phyloP scores from a whole-genome alignment of 2,797 vertebrate genomes.

The Tadarida brasiliensis region DNA sequence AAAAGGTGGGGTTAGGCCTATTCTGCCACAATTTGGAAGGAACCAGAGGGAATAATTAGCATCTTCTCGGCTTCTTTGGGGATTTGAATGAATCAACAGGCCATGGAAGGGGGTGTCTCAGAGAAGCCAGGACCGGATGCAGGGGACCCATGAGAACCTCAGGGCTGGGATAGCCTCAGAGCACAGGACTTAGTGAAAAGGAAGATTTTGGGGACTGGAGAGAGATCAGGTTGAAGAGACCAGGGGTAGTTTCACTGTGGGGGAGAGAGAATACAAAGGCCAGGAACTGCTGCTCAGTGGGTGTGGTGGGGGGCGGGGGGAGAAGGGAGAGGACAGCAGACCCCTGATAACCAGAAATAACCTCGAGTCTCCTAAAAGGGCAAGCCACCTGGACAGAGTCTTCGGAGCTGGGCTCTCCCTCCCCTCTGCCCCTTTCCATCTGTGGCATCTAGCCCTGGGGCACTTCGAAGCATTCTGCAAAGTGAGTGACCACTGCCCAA shows the following conservation, averaged over 20 bases:
- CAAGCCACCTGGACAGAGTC: neutral
- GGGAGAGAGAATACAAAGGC: neutral
- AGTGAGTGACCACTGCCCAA: rapidly evolving
- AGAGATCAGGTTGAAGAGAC: neutral
- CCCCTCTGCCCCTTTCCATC: neutral
- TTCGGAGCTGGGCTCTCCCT: neutral
- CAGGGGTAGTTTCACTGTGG: too few relatives aligned
- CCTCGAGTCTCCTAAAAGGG: neutral
- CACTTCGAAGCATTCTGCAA: neutral
- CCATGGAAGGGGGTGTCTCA: neutral
- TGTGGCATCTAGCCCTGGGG: neutral
- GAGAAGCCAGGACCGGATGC: neutral
- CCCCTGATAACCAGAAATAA: neutral
- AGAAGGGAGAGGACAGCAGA: neutral
- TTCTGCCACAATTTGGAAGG: neutral
- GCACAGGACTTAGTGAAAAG: neutral
- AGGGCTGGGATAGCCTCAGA: neutral
- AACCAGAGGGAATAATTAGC: neutral
- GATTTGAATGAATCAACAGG: neutral
- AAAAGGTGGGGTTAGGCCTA: neutral
- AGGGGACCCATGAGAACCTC: neutral
- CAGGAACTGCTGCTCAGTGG: neutral
- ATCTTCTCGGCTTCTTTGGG: neutral
- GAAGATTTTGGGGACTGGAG: neutral
- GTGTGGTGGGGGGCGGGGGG: neutral